Conservation (phyloP, 1,140 invertebrate species). For the Caenorhabditis latens region DNA sequence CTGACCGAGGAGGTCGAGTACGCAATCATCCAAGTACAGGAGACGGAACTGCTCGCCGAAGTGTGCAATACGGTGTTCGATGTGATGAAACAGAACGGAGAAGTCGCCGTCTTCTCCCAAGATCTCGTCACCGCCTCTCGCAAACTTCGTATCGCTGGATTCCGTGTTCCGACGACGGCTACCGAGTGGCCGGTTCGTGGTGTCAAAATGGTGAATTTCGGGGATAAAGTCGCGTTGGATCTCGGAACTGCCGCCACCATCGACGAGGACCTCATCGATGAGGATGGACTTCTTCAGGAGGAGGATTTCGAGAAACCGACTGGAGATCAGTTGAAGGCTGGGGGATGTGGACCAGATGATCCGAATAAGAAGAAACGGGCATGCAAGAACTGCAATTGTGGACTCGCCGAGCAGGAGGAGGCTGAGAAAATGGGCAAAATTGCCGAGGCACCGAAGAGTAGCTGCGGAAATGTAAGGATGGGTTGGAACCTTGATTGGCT, state of each 20-base stretch:
- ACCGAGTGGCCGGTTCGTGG: not conserved
- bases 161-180: not conserved
- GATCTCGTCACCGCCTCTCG: not conserved
- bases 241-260: not conserved
- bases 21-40: constrained; percentile 25
- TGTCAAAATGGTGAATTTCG: constrained; percentile 27
- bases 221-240: constrained; percentile 32
- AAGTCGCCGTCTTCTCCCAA: constrained; percentile 5
- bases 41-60: constrained; percentile 34
- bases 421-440: constrained; percentile 80
- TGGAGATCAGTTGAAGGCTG: constrained; percentile 62
- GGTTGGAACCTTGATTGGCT: too few species aligned
- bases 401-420: constrained; percentile 91
- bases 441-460: constrained; percentile 83
- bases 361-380: constrained; percentile 86
- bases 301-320: constrained; percentile 68
- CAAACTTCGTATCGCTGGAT: constrained; percentile 41
- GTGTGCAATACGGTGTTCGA: constrained; percentile 41
- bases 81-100: constrained; percentile 44
- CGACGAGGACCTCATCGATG: constrained; percentile 68
- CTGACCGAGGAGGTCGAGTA: not conserved
- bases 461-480: constrained; percentile 92
- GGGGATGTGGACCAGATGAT: constrained; percentile 66
- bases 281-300: constrained; percentile 66
- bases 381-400: constrained; percentile 97